Evolutionary conservation across 2,797 vertebrate genomes (phyloP).

Genomic region (Microcaecilia unicolor): DNA sequence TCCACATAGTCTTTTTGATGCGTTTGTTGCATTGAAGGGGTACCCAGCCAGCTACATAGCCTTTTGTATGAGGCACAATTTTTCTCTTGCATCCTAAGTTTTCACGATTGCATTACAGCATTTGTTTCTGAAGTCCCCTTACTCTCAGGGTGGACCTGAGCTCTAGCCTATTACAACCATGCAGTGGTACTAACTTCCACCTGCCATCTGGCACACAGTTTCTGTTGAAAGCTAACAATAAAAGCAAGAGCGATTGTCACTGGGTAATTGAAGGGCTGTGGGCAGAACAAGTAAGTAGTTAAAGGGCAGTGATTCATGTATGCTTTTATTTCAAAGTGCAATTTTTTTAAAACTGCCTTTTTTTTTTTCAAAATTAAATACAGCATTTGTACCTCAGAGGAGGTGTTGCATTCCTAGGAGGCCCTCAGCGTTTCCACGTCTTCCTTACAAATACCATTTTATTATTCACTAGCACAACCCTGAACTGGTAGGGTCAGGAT

Average conservation of each 20-base stretch:
- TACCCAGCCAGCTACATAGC: not conserved
- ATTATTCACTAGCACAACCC: constrained; percentile 3
- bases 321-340: constrained; percentile 2
- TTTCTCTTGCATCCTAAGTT: too few species aligned
- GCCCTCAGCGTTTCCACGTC: not conserved
- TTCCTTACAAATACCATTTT: constrained; percentile 7
- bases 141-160: too few species aligned
- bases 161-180: too few species aligned
- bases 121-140: too few species aligned
- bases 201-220: not conserved
- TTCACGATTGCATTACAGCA: too few species aligned
- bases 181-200: not conserved
- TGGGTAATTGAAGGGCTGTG: not conserved
- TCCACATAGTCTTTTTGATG: constrained; percentile 5
- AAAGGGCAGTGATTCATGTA: not conserved
- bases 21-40: not conserved
- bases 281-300: not conserved
- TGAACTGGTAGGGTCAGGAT: constrained; percentile 7
- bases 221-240: not conserved
- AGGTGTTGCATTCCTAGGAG: constrained; percentile 8
- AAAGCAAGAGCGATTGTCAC: not conserved
- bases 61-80: too few species aligned
- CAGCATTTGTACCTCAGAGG: constrained; percentile 7
- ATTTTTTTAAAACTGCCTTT: not conserved
- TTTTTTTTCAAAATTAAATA: constrained; percentile 3